These are phyloP conservation scores for Spodoptera picta DNA, from an alignment of 2,888 invertebrate genomes.

Conservation along the genomic window DNA sequence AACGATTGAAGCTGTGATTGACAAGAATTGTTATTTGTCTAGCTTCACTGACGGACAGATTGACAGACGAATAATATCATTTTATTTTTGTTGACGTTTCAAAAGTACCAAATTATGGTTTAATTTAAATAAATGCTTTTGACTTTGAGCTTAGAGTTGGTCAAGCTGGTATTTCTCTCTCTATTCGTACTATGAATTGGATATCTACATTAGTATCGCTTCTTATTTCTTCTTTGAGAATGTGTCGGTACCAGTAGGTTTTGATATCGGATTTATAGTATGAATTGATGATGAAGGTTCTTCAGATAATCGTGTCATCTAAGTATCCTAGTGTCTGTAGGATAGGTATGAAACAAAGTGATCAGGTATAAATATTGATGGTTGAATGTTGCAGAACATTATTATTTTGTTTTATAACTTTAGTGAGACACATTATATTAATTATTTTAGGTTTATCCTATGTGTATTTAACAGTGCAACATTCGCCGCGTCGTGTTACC, in stretches of 20 bases:
- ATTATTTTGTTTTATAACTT: too few relatives aligned
- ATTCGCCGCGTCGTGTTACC: too few relatives aligned
- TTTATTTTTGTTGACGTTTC: too few relatives aligned
- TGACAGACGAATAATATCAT: too few relatives aligned
- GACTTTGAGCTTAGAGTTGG: too few relatives aligned
- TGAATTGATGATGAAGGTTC: slow-evolving; percentile 1
- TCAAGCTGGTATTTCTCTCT: not conserved
- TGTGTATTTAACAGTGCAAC: not conserved
- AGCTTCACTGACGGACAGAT: too few relatives aligned
- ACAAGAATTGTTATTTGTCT: too few relatives aligned
- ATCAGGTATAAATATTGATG: slow-evolving; percentile 27
- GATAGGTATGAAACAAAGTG: slow-evolving; percentile 33
- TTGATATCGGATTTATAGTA: slow-evolving; percentile 16
- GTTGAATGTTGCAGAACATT: slow-evolving; percentile 21
- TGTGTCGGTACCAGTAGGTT: slow-evolving; percentile 34
- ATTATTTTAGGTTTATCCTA: too few relatives aligned
- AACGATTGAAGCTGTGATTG: too few relatives aligned
- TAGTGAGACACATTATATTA: too few relatives aligned
- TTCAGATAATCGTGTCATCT: slow-evolving; percentile 14
- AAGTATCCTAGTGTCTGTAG: slow-evolving; percentile 42
- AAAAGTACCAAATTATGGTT: too few relatives aligned
- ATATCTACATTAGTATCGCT: slow-evolving; percentile 43
- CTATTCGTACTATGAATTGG: slow-evolving; percentile 4
- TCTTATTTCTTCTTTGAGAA: slow-evolving; percentile 39
- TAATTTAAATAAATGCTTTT: too few relatives aligned